Base-by-base conservation (phyloP, 2,113 vertebrate genomes). In the Heterochromis multidens region DNA sequence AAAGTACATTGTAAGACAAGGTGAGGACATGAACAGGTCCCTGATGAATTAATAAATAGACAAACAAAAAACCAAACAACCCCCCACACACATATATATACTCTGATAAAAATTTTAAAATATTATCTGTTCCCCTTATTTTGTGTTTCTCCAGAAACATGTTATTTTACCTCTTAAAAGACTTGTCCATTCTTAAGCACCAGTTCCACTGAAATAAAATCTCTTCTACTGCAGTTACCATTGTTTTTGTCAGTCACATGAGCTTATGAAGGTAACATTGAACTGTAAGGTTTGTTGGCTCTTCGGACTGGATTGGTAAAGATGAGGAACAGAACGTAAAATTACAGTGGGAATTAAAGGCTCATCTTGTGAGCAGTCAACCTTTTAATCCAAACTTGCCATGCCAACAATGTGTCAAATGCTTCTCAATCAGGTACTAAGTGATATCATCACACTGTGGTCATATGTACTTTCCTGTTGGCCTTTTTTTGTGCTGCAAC, bases 401-500 rank as follows among this genome's bases (percentile, higher is more conserved):
- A 31, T 60, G 57, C 46, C 65, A 70, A 80, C 88, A 88, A 88
- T 93, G 79, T 58, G 14, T 46, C 3, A 79, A 82, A 90, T 56
- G 59, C 81, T 87, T 25, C 84, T 91, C 63, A 85, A 79, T 33
- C 35, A 83, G 56, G 67, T 82, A 37, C 43, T 8, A 27, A 29
- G 78, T 46, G 31, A 62, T 88, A 67, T 86, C 80, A 67, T 86
- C 80, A 81, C 76, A 76, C 80, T 60, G 52, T 23, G 35, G 82
- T 79, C 89, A 86, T 87, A 91, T 93, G 93, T 93, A 77, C 60
- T 79, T 87, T 84, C 59, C 79, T 17, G 60, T 33, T 88, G 87
- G 85, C 81, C 87, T 29, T 52, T 59, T 60, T 83, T 54, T 80
- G 63, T 16, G 27, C 54, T 65, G 82, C 62, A 74, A 40, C 67